Evolutionary conservation across 2,888 invertebrate genomes (phyloP).

Genomic region (Drosophila mimetica): DNA sequence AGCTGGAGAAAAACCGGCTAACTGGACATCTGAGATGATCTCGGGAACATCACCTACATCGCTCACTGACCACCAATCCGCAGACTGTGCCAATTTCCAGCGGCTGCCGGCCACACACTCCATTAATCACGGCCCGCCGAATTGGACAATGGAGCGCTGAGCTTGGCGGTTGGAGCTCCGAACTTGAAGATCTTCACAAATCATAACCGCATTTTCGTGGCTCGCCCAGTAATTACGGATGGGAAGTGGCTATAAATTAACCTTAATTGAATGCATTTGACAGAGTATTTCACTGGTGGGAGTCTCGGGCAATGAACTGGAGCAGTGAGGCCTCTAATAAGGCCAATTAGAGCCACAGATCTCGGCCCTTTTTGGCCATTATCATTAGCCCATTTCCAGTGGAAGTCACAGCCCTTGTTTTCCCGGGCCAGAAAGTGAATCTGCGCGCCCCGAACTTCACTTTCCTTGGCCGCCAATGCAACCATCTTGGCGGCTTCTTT

Average conservation of each 20-base stretch:
- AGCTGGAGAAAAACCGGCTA: slow-evolving; percentile 56
- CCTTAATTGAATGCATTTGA: slow-evolving; percentile 80
- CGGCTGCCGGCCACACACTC: slow-evolving; percentile 51
- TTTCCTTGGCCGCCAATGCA: slow-evolving; percentile 53
- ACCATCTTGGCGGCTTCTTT: slow-evolving; percentile 64
- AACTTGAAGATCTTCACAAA: slow-evolving; percentile 57
- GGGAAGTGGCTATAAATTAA: slow-evolving; percentile 77
- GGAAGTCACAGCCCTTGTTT: slow-evolving; percentile 20
- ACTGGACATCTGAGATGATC: slow-evolving; percentile 64
- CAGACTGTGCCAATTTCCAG: slow-evolving; percentile 65
- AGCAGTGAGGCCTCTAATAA: slow-evolving; percentile 57
- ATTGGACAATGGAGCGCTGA: slow-evolving; percentile 46
- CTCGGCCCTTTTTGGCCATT: slow-evolving; percentile 52
- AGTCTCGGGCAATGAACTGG: slow-evolving; percentile 56
- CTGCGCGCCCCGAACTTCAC: slow-evolving; percentile 59
- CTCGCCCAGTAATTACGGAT: slow-evolving; percentile 59
- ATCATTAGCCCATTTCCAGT: slow-evolving; percentile 74
- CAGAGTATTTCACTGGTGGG: slow-evolving; percentile 63
- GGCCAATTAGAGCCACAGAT: slow-evolving; percentile 58
- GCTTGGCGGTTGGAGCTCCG: slow-evolving; percentile 12
- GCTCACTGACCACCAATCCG: slow-evolving; percentile 22
- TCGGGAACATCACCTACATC: slow-evolving; percentile 32
- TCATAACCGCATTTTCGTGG: slow-evolving; percentile 67
- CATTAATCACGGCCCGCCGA: slow-evolving; percentile 67
- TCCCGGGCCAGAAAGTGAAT: slow-evolving; percentile 64